A percentile compares a stretch with the other conserved stretches of the same genome.
phyloP scores from a whole-genome alignment of 2,888 invertebrate species.

The Cerceris rybyensis region DNA sequence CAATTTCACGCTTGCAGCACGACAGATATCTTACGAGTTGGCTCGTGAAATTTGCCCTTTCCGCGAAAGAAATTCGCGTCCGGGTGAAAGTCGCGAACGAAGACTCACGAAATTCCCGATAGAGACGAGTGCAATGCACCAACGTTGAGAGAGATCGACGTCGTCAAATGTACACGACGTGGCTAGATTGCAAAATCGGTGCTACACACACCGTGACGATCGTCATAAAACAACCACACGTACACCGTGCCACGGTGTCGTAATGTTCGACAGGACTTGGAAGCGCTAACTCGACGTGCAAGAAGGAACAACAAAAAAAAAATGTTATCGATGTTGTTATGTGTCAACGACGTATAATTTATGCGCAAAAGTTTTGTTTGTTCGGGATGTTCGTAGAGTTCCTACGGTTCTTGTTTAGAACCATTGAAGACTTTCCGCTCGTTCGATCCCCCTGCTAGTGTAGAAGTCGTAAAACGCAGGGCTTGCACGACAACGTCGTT shows the following conservation, averaged over 20 bases:
- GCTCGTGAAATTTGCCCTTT: conserved; percentile 34
- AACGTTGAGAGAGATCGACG: conserved; percentile 18
- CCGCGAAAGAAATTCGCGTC: conserved; percentile 25
- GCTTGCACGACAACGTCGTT: conserved; percentile 42
- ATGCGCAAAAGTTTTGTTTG: conserved; percentile 45
- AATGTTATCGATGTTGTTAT: conserved; percentile 30
- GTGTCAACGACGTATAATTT: conserved; percentile 54
- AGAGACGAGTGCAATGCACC: conserved; percentile 29
- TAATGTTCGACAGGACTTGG: conserved; percentile 52
- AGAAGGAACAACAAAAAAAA: conserved; percentile 32
- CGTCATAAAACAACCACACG: neutral
- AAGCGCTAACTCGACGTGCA: conserved; percentile 42
- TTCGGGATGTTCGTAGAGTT: neutral
- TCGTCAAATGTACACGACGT: conserved; percentile 1
- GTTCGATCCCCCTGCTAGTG: conserved; percentile 12
- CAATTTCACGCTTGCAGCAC: conserved; percentile 14
- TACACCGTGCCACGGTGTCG: conserved; percentile 55
- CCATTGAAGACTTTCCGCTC: conserved; percentile 50
- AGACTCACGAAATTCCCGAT: conserved; percentile 50
- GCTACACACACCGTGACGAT: conserved; percentile 12
- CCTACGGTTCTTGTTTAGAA: conserved; percentile 37
- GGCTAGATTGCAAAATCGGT: conserved; percentile 41
- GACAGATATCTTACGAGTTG: conserved; percentile 14
- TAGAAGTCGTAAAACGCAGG: conserved; percentile 44
- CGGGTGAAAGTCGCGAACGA: conserved; percentile 48